Percentiles rank a stretch among this genome's conserved stretches.
phyloP scores from a whole-genome alignment of 2,797 vertebrate species.

The Sparus aurata region DNA sequence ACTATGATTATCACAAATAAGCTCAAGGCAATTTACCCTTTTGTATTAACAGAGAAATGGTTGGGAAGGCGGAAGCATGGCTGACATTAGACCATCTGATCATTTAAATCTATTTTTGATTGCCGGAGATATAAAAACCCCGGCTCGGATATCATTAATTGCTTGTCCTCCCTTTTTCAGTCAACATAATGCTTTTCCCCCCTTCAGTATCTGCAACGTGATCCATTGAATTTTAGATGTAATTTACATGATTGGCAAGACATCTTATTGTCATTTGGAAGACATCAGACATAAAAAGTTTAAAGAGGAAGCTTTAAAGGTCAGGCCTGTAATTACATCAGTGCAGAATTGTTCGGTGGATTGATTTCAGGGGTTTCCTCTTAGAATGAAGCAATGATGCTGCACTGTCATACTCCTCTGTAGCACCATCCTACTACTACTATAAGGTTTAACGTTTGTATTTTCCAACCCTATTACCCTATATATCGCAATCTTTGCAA shows the following conservation, averaged over 20 bases:
- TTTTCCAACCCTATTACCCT: background rate
- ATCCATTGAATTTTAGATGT: constrained; percentile 72
- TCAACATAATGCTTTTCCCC: constrained; percentile 77
- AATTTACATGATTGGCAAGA: constrained; percentile 78
- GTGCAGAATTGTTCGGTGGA: constrained; percentile 43
- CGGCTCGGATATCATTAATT: constrained; percentile 81
- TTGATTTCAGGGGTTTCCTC: constrained; percentile 55
- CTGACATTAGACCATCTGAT: constrained; percentile 68
- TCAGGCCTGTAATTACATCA: constrained; percentile 72
- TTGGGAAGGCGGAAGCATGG: constrained; percentile 54
- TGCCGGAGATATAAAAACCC: constrained; percentile 74
- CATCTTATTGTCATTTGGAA: constrained; percentile 70
- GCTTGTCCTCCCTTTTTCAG: constrained; percentile 73
- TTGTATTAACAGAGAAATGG: constrained; percentile 67
- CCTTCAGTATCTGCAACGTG: constrained; percentile 61
- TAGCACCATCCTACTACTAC: background rate
- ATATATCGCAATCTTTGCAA: too few relatives aligned
- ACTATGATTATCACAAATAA: constrained; percentile 82
- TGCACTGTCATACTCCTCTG: background rate
- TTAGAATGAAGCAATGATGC: constrained; percentile 1
- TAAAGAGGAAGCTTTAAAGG: constrained; percentile 74
- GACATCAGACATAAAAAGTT: constrained; percentile 62
- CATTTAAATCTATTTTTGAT: constrained; percentile 81
- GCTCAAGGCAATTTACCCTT: constrained; percentile 74
- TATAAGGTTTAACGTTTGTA: background rate